These are phyloP conservation scores for Anoplius nigerrimus DNA, from an alignment of 2,888 invertebrate species.

Conservation along the genomic window DNA sequence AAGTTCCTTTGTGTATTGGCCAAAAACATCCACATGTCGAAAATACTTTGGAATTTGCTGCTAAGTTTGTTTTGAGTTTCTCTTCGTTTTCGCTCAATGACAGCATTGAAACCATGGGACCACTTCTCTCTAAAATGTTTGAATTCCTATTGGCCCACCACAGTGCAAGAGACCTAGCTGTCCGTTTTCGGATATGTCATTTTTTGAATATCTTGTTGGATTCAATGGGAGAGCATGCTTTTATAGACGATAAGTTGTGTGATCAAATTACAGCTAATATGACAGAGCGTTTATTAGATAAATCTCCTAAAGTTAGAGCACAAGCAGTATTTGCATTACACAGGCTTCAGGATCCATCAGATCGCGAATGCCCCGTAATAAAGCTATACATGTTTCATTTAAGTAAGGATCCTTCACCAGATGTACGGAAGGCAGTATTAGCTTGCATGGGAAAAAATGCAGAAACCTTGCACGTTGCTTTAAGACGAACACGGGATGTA, in stretches of 20 bases:
- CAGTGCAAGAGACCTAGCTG: constrained; percentile 75
- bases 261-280: constrained; percentile 84
- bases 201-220: constrained; percentile 85
- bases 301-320: constrained; percentile 84
- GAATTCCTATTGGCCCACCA: constrained; percentile 79
- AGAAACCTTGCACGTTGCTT: constrained; percentile 82
- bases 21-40: constrained; percentile 84
- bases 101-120: constrained; percentile 73
- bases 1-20: constrained; percentile 80
- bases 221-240: constrained; percentile 85
- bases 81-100: constrained; percentile 70
- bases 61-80: constrained; percentile 82
- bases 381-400: constrained; percentile 84
- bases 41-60: constrained; percentile 82
- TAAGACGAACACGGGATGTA: constrained; percentile 85
- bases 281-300: constrained; percentile 82
- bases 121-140: constrained; percentile 79
- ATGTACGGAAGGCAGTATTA: constrained; percentile 84
- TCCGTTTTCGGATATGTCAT: constrained; percentile 87
- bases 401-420: constrained; percentile 85
- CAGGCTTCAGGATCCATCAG: constrained; percentile 86
- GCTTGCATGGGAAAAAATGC: constrained; percentile 84
- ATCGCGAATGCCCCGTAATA: constrained; percentile 85
- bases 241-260: constrained; percentile 85
- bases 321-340: constrained; percentile 88